Conservation (phyloP, 2,797 vertebrate genomes). For the Lindbergichthys nudifrons region DNA sequence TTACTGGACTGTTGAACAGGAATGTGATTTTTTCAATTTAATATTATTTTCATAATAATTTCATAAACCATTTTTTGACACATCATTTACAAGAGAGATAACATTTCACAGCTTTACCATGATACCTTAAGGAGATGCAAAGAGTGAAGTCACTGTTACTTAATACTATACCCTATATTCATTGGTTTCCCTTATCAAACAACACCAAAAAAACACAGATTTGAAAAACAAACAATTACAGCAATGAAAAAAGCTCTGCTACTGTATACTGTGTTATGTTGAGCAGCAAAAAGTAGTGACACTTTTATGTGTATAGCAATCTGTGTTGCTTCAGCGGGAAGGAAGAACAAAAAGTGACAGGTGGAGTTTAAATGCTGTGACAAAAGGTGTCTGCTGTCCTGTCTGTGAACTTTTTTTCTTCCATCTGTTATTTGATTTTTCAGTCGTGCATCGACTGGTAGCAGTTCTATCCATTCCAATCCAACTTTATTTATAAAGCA, state of each 20-base stretch:
- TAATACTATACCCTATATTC: not conserved
- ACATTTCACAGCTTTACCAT: not conserved
- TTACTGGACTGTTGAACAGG: no score
- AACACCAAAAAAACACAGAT: not conserved
- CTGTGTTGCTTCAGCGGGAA: constrained; percentile 4
- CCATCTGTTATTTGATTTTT: not conserved
- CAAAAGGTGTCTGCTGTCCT: constrained; percentile 1
- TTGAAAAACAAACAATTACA: not conserved
- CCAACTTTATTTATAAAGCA: no score
- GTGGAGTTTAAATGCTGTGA: constrained; percentile 13
- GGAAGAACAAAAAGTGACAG: constrained; percentile 9
- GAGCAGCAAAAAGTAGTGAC: constrained; percentile 11
- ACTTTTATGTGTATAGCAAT: not conserved
- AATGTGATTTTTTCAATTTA: not conserved
- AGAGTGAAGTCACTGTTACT: constrained; percentile 5
- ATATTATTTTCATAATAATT: not conserved
- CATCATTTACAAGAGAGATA: constrained; percentile 8
- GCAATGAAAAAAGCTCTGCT: constrained; percentile 22
- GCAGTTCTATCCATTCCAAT: no score
- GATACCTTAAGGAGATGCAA: constrained; percentile 2
- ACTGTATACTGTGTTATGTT: constrained; percentile 8
- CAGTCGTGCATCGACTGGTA: not conserved
- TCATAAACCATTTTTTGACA: no score
- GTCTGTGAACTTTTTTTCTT: not conserved
- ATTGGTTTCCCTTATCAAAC: constrained; percentile 15